Evolutionary conservation across 2,113 vertebrate species (phyloP).

Genomic region (Etheostoma cragini): DNA sequence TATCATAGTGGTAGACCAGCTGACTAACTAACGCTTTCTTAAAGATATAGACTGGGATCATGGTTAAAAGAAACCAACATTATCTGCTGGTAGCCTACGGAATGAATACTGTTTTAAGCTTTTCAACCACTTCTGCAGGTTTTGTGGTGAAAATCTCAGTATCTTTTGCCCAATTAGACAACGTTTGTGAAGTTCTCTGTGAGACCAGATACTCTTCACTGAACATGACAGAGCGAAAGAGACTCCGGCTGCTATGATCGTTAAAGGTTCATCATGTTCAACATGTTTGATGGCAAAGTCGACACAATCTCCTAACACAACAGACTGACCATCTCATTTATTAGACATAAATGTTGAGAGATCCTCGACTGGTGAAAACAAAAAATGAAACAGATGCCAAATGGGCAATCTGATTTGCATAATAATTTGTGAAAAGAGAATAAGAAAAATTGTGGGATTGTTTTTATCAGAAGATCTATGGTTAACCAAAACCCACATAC

Average conservation of each 20-base stretch:
- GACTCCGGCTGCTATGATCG: neutral
- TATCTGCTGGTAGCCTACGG: too few relatives aligned
- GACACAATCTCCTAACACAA: neutral
- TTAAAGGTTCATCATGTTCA: neutral
- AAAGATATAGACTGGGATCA: neutral
- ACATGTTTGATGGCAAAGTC: neutral
- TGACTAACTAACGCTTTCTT: neutral
- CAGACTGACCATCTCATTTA: neutral
- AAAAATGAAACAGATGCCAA: constrained; percentile 7
- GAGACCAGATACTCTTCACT: neutral
- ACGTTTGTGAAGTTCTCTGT: too few relatives aligned
- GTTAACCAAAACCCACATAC: constrained; percentile 52
- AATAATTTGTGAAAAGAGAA: neutral
- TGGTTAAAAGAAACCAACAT: too few relatives aligned
- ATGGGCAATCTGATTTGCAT: constrained; percentile 15
- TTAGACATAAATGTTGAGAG: neutral
- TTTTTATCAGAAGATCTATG: constrained; percentile 17
- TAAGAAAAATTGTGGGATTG: neutral
- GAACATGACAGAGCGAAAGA: neutral
- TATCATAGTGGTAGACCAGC: too few relatives aligned
- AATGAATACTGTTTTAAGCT: too few relatives aligned
- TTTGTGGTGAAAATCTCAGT: neutral
- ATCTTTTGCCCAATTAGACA: too few relatives aligned
- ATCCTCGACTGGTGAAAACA: neutral
- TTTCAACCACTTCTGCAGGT: neutral